Evolutionary conservation across 2,113 vertebrate genomes (phyloP), one percentile per base, ranked within the genome.

Genomic region (Spheniscus mendiculus): DNA sequence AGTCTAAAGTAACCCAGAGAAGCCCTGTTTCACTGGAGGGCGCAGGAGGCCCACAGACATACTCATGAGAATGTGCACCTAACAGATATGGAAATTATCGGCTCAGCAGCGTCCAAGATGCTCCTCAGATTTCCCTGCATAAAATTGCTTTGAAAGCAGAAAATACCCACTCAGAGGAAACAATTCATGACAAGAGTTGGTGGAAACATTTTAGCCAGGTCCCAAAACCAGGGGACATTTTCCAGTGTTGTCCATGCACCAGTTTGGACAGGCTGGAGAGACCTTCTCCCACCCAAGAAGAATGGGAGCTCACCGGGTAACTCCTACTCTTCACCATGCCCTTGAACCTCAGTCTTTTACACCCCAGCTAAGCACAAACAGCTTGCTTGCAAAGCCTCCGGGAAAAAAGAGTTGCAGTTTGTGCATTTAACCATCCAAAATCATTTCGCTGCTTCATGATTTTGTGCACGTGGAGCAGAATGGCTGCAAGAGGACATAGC

Each of bases 51-150:
- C 89, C 52, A 30, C 19, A 49, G 87, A 12, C 6, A 62, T 0
- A 0, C 0, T 19, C 10, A 2, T 0, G 7, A 52, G 44, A 23
- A 67, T 16, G 5, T 66, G 29, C 11, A 29, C 21, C 55, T 49
- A 25, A 27, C 9, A 26, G 66, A 70, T 30, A 15, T 12, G 34
- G 52, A 72, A 32, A 7, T 2, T 12, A 29, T 10, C 1, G 0
- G 10, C 25, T 67, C 83, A 50, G 79, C 25, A 61, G 21, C 6
- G 42, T 16, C 47, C 49, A n/a, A 80, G 59, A 32, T 27, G 12
- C 2, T 86, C 52, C 55, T 71, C n/a, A 12, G 11, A 5, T 70
- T 87, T 72, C 71, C 21, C 21, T 53, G 30, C 10, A 23, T 1
- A 12, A 42, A 55, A 52, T 47, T 45, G 2, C 4, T 44, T 25